Percentiles rank a stretch among this genome's conserved stretches.
Evolutionary conservation across 37 sponge, comb jelly and placozoan species (phyloP).

Genomic region (Spongilla lacustris): DNA sequence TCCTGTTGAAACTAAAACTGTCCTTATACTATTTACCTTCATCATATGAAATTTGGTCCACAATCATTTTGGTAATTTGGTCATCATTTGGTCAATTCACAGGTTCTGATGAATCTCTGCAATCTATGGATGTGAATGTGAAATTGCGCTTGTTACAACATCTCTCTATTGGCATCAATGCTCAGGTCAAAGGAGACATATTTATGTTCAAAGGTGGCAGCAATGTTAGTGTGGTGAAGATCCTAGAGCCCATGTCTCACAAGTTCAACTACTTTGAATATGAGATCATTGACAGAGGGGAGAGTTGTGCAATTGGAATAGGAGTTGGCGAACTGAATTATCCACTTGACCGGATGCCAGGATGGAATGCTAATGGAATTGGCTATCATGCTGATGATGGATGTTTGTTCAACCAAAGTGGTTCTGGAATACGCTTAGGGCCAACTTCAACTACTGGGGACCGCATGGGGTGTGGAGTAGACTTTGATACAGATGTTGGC

Average conservation of each 20-base stretch:
- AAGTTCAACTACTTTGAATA: conserved; percentile 80
- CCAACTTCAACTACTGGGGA: conserved; percentile 74
- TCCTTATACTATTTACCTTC: too few species aligned
- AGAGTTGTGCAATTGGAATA: conserved; percentile 62
- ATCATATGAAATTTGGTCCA: too few species aligned
- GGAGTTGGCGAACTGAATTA: conserved; percentile 61
- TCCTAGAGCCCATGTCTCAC: conserved; percentile 73
- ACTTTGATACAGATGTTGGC: conserved; percentile 55
- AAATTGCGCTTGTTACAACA: background rate
- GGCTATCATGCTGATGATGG: conserved; percentile 90
- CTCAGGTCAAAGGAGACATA: conserved; percentile 48
- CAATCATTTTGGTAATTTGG: too few species aligned
- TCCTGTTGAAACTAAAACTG: too few species aligned
- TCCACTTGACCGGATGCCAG: conserved; percentile 69
- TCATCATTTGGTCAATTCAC: too few species aligned
- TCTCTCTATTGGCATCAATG: conserved; percentile 35
- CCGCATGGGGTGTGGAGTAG: conserved; percentile 79
- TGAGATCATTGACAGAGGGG: conserved; percentile 65
- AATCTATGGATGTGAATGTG: background rate
- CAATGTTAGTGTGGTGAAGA: conserved; percentile 75
- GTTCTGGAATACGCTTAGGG: conserved; percentile 73
- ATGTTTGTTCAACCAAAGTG: conserved; percentile 59
- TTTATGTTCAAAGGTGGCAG: conserved; percentile 52
- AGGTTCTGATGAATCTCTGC: background rate
- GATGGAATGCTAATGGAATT: conserved; percentile 73